Percentiles rank a stretch among this genome's conserved stretches.
Conservation (phyloP, 1,140 invertebrate genomes). For the Plectrocnemia conspersa region DNA sequence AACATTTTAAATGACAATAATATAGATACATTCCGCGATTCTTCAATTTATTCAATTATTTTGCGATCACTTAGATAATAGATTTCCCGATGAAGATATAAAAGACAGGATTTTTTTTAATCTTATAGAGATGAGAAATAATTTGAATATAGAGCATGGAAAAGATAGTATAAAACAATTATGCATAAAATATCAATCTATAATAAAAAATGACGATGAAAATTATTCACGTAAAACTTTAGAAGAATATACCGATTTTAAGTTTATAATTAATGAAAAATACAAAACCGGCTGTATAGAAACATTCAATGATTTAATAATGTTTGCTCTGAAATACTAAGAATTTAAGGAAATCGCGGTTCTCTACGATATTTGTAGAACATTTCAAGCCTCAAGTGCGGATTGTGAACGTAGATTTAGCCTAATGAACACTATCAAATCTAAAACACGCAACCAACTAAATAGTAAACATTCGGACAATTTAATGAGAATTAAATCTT, state of each 20-base stretch:
- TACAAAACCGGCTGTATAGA: not conserved
- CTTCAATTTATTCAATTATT: not conserved
- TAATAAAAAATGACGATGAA: not conserved
- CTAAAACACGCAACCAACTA: too few species aligned
- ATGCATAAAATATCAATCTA: slow-evolving; percentile 1
- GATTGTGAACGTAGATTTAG: too few species aligned
- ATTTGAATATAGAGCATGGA: slow-evolving; percentile 1
- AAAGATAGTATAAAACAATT: not conserved
- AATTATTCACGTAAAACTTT: not conserved
- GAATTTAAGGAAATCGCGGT: too few species aligned
- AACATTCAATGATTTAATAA: not conserved
- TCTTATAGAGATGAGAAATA: not conserved
- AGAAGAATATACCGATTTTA: not conserved
- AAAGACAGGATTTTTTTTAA: too few species aligned
- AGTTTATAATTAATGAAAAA: not conserved
- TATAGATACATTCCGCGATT: not conserved
- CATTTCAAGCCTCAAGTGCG: too few species aligned
- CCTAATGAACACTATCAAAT: too few species aligned
- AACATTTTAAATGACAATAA: slow-evolving; percentile 1
- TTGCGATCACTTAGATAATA: not conserved
- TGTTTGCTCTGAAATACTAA: too few species aligned
- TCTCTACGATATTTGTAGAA: too few species aligned
- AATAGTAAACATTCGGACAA: too few species aligned
- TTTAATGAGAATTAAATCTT: too few species aligned
- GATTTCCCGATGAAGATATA: not conserved